These are phyloP conservation scores for Muntiacus muntjak DNA, from an alignment of 2,113 vertebrate genomes.

Conservation along the genomic window DNA sequence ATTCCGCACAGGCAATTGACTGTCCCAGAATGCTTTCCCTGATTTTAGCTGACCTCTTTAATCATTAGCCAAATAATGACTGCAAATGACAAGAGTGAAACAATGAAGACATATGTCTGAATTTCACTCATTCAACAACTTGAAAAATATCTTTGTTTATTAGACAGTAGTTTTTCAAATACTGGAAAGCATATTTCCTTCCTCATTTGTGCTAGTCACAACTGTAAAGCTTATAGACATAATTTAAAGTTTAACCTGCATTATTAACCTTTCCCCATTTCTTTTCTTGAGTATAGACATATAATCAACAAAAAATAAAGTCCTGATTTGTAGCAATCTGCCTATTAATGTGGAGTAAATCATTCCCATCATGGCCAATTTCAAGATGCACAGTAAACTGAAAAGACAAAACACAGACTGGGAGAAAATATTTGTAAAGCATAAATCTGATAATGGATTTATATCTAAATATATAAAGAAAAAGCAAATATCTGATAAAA, in stretches of 20 bases:
- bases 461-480: background rate
- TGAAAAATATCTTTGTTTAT: background rate
- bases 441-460: background rate
- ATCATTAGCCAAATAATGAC: background rate
- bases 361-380: background rate
- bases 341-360: background rate
- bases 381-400: background rate
- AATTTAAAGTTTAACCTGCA: background rate
- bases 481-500: background rate
- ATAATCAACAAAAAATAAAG: background rate
- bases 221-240: background rate
- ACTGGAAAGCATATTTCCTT: background rate
- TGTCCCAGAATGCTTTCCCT: background rate
- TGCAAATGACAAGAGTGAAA: background rate
- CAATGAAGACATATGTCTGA: background rate
- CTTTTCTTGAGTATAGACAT: background rate
- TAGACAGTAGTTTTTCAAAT: background rate
- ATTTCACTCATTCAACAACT: background rate
- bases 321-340: background rate
- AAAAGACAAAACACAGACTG: background rate
- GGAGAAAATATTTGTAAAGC: background rate
- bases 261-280: background rate
- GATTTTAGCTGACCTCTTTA: background rate
- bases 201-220: background rate
- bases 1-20: background rate